A percentile compares a stretch with the other conserved stretches of the same genome.
phyloP scores from a whole-genome alignment of 2,113 vertebrate species.

The Kryptolebias marmoratus region DNA sequence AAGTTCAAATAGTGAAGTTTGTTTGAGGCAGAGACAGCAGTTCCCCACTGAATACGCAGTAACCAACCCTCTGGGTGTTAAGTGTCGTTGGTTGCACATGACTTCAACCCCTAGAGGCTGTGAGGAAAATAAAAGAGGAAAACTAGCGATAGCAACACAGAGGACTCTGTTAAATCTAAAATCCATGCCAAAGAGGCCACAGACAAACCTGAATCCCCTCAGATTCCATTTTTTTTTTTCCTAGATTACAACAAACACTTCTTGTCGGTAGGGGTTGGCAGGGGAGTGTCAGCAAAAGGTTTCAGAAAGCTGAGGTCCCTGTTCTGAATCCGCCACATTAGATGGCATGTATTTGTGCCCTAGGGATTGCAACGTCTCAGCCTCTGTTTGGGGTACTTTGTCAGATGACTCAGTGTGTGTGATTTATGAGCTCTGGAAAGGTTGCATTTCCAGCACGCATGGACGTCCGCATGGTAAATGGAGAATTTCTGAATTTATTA shows the following conservation, averaged over 20 bases:
- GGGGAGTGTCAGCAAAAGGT: conserved; percentile 59
- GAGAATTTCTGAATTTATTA: conserved; percentile 89
- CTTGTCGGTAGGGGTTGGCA: conserved; percentile 64
- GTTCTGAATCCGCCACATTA: conserved; percentile 82
- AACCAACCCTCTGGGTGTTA: conserved; percentile 48
- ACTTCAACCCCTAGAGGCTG: conserved; percentile 53
- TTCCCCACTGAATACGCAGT: conserved; percentile 36
- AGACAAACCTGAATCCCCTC: conserved; percentile 68
- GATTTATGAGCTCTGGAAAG: conserved; percentile 87
- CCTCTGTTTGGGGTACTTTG: conserved; percentile 86
- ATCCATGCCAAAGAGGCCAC: conserved; percentile 43
- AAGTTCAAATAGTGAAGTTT: conserved; percentile 57
- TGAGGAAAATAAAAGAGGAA: conserved; percentile 18
- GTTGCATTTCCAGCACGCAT: conserved; percentile 84
- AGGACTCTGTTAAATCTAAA: conserved; percentile 47
- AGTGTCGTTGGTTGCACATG: conserved; percentile 65
- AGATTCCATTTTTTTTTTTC: conserved; percentile 66
- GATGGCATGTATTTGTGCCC: conserved; percentile 83
- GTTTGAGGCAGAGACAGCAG: conserved; percentile 55
- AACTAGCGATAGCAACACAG: conserved; percentile 40
- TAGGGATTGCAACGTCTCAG: conserved; percentile 78
- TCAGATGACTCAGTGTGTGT: conserved; percentile 83
- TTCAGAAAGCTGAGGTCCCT: conserved; percentile 70
- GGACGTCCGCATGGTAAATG: conserved; percentile 86
- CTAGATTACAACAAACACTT: conserved; percentile 42